Conservation (phyloP, 2,113 vertebrate genomes). For the Trochalopteron elliotii region DNA sequence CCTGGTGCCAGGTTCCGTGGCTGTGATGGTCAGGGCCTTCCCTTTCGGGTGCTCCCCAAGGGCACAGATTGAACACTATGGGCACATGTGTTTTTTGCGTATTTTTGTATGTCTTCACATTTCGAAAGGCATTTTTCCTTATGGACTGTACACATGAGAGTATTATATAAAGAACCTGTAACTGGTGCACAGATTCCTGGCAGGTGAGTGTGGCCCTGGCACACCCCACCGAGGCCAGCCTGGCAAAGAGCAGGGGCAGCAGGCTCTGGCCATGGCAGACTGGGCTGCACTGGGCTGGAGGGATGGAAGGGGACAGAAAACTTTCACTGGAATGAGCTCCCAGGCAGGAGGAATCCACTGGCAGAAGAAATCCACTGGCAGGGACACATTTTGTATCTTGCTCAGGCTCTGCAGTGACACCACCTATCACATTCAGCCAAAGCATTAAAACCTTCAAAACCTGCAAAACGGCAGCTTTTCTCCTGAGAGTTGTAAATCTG, state of each 20-base stretch:
- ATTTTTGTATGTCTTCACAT: background rate
- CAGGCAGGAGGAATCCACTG: background rate
- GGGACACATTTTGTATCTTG: background rate
- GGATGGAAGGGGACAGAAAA: background rate
- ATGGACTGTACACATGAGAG: rapidly evolving
- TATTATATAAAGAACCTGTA: rapidly evolving
- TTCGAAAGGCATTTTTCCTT: background rate
- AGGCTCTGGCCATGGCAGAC: rapidly evolving
- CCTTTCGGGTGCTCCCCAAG: no score
- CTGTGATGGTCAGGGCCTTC: no score
- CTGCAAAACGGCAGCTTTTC: background rate
- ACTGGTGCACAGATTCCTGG: rapidly evolving
- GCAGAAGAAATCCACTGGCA: background rate
- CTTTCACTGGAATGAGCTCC: background rate
- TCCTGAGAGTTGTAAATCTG: background rate
- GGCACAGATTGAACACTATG: rapidly evolving
- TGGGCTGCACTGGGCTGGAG: background rate
- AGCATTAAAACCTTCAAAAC: background rate
- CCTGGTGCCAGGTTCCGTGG: rapidly evolving
- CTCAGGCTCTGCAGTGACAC: background rate
- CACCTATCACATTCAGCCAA: background rate
- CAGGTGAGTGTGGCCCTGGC: background rate
- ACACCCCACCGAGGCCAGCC: rapidly evolving
- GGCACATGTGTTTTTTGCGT: rapidly evolving
- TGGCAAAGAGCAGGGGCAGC: background rate